Conservation (phyloP, 2,797 vertebrate species). For the Lacerta bilineata region DNA sequence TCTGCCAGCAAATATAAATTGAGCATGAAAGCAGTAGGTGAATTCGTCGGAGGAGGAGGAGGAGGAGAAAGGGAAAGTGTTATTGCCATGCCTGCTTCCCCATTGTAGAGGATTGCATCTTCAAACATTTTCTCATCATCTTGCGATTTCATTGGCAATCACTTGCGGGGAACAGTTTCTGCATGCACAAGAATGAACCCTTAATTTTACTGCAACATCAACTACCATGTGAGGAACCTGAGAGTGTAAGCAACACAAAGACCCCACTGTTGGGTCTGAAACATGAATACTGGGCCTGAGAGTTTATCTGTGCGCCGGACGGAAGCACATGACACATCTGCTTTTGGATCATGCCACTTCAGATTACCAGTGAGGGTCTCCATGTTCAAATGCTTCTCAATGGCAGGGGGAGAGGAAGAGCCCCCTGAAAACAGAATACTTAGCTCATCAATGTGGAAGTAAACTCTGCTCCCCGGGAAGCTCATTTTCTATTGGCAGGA, state of each 20-base stretch:
- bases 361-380: no score
- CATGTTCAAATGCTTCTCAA: no score
- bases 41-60: background rate
- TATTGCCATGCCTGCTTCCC: constrained; percentile 12
- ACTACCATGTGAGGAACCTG: background rate
- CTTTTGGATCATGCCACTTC: no score
- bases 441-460: no score
- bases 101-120: background rate
- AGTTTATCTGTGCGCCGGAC: no score
- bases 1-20: background rate
- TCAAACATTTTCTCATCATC: background rate
- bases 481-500: no score
- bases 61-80: background rate
- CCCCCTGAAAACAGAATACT: no score
- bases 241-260: no score
- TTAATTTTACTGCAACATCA: background rate
- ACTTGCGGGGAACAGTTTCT: background rate
- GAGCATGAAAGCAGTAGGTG: background rate
- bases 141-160: background rate
- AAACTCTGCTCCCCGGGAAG: no score
- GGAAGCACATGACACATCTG: no score
- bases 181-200: no score
- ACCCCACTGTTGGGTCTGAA: background rate
- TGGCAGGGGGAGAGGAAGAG: no score
- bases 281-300: background rate